Percentiles rank a stretch among this genome's conserved stretches.
phyloP scores from a whole-genome alignment of 92 coral and sea anemone species.

The Phymanthus crucifer region DNA sequence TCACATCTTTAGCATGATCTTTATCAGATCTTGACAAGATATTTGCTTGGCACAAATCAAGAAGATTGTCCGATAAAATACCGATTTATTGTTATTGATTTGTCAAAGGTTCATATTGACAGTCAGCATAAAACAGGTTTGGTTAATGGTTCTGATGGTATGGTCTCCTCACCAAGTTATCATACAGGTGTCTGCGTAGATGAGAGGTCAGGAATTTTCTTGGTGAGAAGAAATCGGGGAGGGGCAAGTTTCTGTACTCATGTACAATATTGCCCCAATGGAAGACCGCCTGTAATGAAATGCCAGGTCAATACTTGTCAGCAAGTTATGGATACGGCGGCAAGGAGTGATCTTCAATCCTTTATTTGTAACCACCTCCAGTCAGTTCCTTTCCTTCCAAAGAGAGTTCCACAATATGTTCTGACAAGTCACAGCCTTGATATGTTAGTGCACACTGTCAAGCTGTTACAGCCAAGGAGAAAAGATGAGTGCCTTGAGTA shows the following conservation, averaged over 20 bases:
- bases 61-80: too few relatives aligned
- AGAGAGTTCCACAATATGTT: conserved; percentile 7
- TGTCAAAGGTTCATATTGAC: conserved; percentile 28
- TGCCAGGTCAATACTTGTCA: conserved; percentile 41
- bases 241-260: conserved; percentile 43
- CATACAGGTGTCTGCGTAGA: conserved; percentile 51
- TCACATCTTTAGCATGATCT: conserved; percentile 7
- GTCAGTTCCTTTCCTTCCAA: conserved; percentile 34
- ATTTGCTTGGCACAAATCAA: neutral
- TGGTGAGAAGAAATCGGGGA: conserved; percentile 26
- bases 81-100: neutral
- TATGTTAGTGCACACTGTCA: conserved; percentile 5
- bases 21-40: neutral
- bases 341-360: conserved; percentile 38
- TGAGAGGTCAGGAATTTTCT: conserved; percentile 23
- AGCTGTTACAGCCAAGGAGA: conserved; percentile 27
- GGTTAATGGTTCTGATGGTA: conserved; percentile 8
- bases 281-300: conserved; percentile 28
- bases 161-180: conserved; percentile 26
- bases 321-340: conserved; percentile 41
- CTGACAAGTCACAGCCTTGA: conserved; percentile 29
- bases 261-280: conserved; percentile 46
- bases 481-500: conserved; percentile 3
- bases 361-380: conserved; percentile 33
- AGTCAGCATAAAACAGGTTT: conserved; percentile 16